Evolutionary conservation across 2,113 vertebrate genomes (phyloP).

Genomic region (Tachysurus fulvidraco): DNA sequence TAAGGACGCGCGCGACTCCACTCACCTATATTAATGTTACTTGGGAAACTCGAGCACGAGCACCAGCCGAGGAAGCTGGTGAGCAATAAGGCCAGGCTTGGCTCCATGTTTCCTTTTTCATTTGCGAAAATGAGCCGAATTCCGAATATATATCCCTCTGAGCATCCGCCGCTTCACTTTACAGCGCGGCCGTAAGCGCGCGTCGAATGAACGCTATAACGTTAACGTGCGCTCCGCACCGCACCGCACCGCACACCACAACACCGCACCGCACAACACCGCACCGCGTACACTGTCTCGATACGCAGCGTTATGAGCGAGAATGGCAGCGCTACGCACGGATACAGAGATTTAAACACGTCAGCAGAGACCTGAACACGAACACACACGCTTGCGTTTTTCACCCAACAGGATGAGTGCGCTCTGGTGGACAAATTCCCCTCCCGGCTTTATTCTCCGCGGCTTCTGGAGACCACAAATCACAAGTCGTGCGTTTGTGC

Average conservation of each 20-base stretch:
- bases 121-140: conserved; percentile 79
- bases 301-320: conserved; percentile 1
- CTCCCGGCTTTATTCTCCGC: conserved; percentile 32
- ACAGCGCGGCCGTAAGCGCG: conserved; percentile 78
- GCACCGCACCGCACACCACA: not conserved
- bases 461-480: not conserved
- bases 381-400: not conserved
- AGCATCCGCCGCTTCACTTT: conserved; percentile 60
- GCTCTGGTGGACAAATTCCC: conserved; percentile 29
- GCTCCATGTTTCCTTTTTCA: conserved; percentile 94
- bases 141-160: conserved; percentile 77
- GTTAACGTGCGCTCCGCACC: conserved; percentile 11
- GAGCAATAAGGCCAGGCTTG: conserved; percentile 84
- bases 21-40: conserved; percentile 97
- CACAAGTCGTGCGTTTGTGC: not conserved
- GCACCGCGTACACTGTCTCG: not conserved
- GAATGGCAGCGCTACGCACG: conserved; percentile 4
- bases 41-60: conserved; percentile 94
- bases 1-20: conserved; percentile 3
- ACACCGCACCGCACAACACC: conserved; percentile 2
- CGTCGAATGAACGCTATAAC: conserved; percentile 61
- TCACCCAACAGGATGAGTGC: conserved; percentile 20
- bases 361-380: conserved; percentile 27
- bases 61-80: conserved; percentile 85
- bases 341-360: conserved; percentile 15